Base-by-base conservation (phyloP, 2,888 invertebrate genomes). In the Pachycephus smyrnensis region DNA sequence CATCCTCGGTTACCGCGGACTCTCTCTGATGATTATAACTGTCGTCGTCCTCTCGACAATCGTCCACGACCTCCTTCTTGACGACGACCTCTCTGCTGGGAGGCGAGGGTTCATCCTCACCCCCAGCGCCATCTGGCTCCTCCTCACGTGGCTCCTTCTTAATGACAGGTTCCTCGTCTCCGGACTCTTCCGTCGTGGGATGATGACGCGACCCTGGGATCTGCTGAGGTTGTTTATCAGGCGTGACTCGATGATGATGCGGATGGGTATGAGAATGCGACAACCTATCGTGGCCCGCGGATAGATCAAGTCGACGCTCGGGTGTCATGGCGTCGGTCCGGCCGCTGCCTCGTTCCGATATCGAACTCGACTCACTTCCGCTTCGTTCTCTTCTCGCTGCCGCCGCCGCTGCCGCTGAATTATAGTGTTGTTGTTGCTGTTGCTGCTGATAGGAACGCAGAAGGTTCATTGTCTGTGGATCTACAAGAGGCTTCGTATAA, bases 401-500 rank as follows among this genome's bases (percentile, higher is more conserved):
- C 37, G 82, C 86, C 77, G 86, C 82, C 23, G 40, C 40, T 40
- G 40, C 40, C 15, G 40, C 40, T 40, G 40, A 40, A 40, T 40
- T 40, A 3, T 88, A 83, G 55, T 87, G 87, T 85, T 94, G 95
- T 83, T 92, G 92, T 32, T 95, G 95, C 84, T 93, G 89, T 81
- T 93, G 93, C 78, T 95, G 95, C 87, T 96, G 94, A 89, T 97
- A 97, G 85, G 94, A 96, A 84, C 97, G 93, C 76, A 97, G 92
- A 87, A 97, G 93, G 89, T 95, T 96, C 96, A 97, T 96, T 0
- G 97, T 96, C 89, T 97, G 97, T 3, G 96, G 95, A 89, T 98
- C 98, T 81, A 98, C 97, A 80, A 98, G 91, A 0, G 98, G 98
- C 91, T 97, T 97, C 6, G 97, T 97, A 90, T 97, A 98, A 91